A percentile compares a stretch with the other conserved stretches of the same genome.
Conservation (phyloP, 2,888 invertebrate species). For the Caenorhabditis drosophilae region DNA sequence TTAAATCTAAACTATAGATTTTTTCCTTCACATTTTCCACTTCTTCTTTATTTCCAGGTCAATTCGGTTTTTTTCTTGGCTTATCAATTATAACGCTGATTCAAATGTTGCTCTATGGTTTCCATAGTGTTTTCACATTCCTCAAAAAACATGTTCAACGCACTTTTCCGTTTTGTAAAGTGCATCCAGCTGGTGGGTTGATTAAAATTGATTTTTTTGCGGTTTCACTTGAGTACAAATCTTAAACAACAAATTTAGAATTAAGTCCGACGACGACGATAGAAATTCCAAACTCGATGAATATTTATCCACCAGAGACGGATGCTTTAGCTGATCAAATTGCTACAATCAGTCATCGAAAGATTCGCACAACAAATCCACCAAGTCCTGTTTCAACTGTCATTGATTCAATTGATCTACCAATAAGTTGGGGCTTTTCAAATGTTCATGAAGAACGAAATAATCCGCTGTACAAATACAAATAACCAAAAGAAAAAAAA, state of each 20-base stretch:
- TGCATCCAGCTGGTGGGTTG: slow-evolving; percentile 23
- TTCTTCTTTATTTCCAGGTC: too few relatives aligned
- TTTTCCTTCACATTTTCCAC: too few relatives aligned
- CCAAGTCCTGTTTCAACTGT: slow-evolving; percentile 35
- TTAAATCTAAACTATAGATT: too few relatives aligned
- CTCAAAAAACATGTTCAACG: slow-evolving; percentile 23
- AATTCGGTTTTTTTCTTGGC: slow-evolving; percentile 60
- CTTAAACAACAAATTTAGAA: too few relatives aligned
- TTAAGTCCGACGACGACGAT: slow-evolving; percentile 13
- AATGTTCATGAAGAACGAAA: slow-evolving; percentile 19
- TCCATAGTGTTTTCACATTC: slow-evolving; percentile 37
- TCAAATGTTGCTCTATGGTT: slow-evolving; percentile 59
- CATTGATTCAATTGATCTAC: slow-evolving; percentile 36
- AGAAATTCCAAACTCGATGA: slow-evolving; percentile 19
- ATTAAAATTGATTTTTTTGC: not conserved
- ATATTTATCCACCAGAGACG: slow-evolving; percentile 35
- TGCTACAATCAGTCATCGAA: slow-evolving; percentile 32
- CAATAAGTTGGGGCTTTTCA: slow-evolving; percentile 27
- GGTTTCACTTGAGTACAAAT: not conserved
- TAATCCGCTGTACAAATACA: slow-evolving; percentile 29
- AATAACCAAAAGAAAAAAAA: too few relatives aligned
- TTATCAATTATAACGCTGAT: slow-evolving; percentile 65
- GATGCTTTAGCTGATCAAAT: slow-evolving; percentile 24
- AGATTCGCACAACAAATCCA: slow-evolving; percentile 25
- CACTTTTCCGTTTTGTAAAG: slow-evolving; percentile 33